Base-by-base conservation (phyloP, 2,113 vertebrate species). In the Vicugna pacos region DNA sequence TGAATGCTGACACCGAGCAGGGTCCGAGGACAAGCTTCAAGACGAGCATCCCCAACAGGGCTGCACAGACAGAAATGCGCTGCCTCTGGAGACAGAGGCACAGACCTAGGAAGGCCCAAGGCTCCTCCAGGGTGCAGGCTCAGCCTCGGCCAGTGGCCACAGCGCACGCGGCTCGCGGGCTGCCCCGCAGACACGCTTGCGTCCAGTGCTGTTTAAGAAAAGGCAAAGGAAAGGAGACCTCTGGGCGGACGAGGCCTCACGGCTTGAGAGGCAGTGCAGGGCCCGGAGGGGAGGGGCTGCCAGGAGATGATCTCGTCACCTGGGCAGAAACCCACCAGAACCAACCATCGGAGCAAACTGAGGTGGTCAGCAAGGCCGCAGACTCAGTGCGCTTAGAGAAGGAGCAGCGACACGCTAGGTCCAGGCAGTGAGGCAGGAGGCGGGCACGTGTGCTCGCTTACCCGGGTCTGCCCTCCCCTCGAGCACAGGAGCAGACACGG, bases 161-260 rank as follows among this genome's bases (percentile, higher is more conserved):
- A 8, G 60, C 0, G 7, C 17, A 10, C 0, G 3, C 0, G 1
- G 54, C 32, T 62, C 72, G 15, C 11, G 1, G 81, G 87, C 72
- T 11, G 1, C 54, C 15, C 54, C 0, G 19, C 19, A 0, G 46
- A 46, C 38, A n/a, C 8, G 0, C 5, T 22, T 13, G 0, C 0
- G 24, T 14, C 26, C 28, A 46, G 4, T 0, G 1, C 69, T 15
- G 19, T 6, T 5, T n/a, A 12, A 24, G 4, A 6, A 17, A 12
- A 52, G 14, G 65, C 13, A 24, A 35, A 90, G 50, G 52, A 13
- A 35, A 26, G 52, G 52, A 14, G 6, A 26, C 0, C 2, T 32
- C 75, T n/a, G 30, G 19, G 50, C 0, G 7, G 50, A 42, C 38
- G 38, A 42, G 38, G 38, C 38, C 38, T 42, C 38, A 5, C 38